Percentiles rank a stretch among this genome's conserved stretches.
Evolutionary conservation across 2,113 vertebrate species (phyloP).

Genomic region (Cygnus atratus): DNA sequence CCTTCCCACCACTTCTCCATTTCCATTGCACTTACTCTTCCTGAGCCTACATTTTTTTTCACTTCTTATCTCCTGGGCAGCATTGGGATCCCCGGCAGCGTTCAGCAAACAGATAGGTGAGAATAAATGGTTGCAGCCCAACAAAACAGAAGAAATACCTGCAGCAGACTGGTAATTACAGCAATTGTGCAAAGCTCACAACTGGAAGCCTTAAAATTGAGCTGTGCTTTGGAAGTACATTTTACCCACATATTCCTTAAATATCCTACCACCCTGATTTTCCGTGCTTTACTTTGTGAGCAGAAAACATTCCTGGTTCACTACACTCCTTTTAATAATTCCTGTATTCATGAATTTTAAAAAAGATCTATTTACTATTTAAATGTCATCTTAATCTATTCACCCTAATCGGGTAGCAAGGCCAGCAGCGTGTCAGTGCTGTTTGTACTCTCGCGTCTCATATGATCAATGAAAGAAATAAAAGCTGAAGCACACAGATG

Average conservation of each 20-base stretch:
- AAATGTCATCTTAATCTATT: not conserved
- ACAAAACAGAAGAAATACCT: not conserved
- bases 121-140: not conserved
- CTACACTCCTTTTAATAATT: not conserved
- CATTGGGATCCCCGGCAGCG: not conserved
- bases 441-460: not conserved
- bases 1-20: not conserved
- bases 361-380: not conserved
- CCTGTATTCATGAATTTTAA: not conserved
- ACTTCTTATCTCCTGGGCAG: not conserved
- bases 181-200: not conserved
- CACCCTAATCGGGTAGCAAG: not conserved
- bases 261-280: not conserved
- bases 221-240: not conserved
- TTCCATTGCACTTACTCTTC: not conserved
- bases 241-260: not conserved
- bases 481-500: constrained; percentile 2
- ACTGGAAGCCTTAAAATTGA: not conserved
- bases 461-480: not conserved
- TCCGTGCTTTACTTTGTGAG: not conserved
- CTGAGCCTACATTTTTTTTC: not conserved
- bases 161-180: not conserved
- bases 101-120: not conserved
- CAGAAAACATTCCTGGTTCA: not conserved
- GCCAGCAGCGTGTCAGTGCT: not conserved